phyloP scores from a whole-genome alignment of 2,113 vertebrate species.

The Gobio gobio region DNA sequence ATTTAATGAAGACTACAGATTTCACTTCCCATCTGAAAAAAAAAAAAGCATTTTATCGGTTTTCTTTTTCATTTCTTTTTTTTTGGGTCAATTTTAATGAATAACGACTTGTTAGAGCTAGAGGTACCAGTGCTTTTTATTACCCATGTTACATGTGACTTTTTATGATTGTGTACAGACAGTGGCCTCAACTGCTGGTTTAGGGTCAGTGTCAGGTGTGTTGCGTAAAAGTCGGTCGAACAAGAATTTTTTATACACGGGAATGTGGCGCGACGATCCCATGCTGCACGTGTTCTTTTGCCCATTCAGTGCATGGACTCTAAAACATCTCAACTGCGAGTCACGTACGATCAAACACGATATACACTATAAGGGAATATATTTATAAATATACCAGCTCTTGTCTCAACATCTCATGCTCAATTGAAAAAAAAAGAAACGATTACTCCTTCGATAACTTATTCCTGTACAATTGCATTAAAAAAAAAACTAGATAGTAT shows the following conservation, averaged over 20 bases:
- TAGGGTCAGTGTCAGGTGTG: constrained; percentile 53
- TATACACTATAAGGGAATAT: constrained; percentile 72
- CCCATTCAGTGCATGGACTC: constrained; percentile 77
- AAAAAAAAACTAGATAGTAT: constrained; percentile 68
- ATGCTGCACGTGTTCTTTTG: constrained; percentile 69
- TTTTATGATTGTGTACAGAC: constrained; percentile 69
- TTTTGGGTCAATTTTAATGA: constrained; percentile 34
- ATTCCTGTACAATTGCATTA: constrained; percentile 72
- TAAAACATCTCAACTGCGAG: constrained; percentile 70
- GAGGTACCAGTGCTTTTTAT: constrained; percentile 52
- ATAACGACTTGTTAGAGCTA: constrained; percentile 45
- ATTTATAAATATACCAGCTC: constrained; percentile 66
- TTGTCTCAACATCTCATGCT: constrained; percentile 67
- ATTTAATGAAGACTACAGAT: constrained; percentile 29
- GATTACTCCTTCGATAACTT: constrained; percentile 58
- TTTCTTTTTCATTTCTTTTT: background rate
- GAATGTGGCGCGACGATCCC: constrained; percentile 63
- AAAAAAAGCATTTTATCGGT: constrained; percentile 30
- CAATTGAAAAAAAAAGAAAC: constrained; percentile 66
- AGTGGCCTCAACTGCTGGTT: constrained; percentile 60
- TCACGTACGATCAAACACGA: constrained; percentile 62
- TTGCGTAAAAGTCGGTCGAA: constrained; percentile 50
- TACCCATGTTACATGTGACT: constrained; percentile 49
- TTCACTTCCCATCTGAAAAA: background rate
- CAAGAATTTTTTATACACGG: constrained; percentile 59